Evolutionary conservation across 2,797 vertebrate genomes (phyloP).

Genomic region (Gymnodraco acuticeps): DNA sequence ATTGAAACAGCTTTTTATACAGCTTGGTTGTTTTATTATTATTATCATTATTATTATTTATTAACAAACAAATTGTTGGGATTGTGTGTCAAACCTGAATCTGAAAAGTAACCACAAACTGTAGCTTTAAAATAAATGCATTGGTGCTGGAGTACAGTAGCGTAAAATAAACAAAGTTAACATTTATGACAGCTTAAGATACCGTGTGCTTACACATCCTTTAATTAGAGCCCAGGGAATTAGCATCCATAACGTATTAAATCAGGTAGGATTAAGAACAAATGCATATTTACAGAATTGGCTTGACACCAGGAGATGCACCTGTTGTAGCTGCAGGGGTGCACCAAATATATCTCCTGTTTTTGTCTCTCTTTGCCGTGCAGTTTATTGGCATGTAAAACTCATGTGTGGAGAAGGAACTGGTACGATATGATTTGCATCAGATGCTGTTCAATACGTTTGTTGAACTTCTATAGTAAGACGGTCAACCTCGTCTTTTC

Average conservation of each 20-base stretch:
- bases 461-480: background rate
- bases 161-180: slow-evolving; percentile 11
- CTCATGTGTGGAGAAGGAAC: slow-evolving; percentile 15
- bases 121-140: background rate
- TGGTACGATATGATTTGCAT: slow-evolving; percentile 10
- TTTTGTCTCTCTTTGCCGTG: background rate
- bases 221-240: slow-evolving; percentile 65
- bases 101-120: background rate
- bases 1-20: background rate
- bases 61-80: background rate
- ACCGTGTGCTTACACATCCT: slow-evolving; percentile 48
- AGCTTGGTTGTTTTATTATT: background rate
- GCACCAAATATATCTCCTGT: slow-evolving; percentile 12
- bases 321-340: slow-evolving; percentile 55
- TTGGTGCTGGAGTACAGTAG: background rate
- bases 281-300: slow-evolving; percentile 70
- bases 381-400: slow-evolving; percentile 24
- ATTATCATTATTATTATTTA: too few relatives aligned
- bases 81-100: background rate
- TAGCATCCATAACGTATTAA: slow-evolving; percentile 56
- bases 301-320: slow-evolving; percentile 42
- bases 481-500: slow-evolving; percentile 1
- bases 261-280: slow-evolving; percentile 73
- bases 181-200: slow-evolving; percentile 47
- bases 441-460: slow-evolving; percentile 13